These are phyloP conservation scores for Gobio gobio DNA, from an alignment of 2,113 vertebrate genomes.

Conservation along the genomic window DNA sequence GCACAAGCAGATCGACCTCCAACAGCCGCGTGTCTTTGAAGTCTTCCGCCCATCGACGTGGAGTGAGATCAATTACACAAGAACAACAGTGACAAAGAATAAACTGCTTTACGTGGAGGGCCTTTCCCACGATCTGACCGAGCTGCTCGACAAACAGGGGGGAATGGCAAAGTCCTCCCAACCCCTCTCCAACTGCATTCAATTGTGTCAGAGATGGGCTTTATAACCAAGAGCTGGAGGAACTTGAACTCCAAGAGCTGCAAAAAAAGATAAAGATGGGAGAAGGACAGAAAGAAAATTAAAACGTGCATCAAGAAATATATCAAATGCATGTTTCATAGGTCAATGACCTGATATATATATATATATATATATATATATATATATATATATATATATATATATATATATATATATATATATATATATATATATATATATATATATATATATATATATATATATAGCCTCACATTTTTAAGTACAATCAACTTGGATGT, in stretches of 20 bases:
- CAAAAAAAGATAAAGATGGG: background rate
- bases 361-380: too few species aligned
- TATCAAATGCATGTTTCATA: background rate
- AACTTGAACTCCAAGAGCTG: constrained; percentile 38
- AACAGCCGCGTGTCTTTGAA: constrained; percentile 82
- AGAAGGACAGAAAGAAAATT: background rate
- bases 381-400: too few species aligned
- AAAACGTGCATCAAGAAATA: background rate
- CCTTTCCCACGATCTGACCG: constrained; percentile 85
- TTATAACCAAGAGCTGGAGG: constrained; percentile 41
- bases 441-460: too few species aligned
- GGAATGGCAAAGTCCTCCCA: constrained; percentile 60
- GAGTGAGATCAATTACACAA: constrained; percentile 85
- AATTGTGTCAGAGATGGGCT: constrained; percentile 58
- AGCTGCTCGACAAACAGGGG: constrained; percentile 67
- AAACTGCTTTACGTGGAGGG: constrained; percentile 79
- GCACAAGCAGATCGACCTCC: constrained; percentile 71
- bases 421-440: too few species aligned
- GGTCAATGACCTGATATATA: background rate
- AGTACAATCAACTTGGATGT: too few species aligned
- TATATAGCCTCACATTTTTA: too few species aligned
- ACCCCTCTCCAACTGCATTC: constrained; percentile 54
- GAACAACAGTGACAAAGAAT: constrained; percentile 82
- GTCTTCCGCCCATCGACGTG: constrained; percentile 74
- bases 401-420: too few species aligned